Conservation (phyloP, 2,113 vertebrate species). For the Prietella phreatophila region DNA sequence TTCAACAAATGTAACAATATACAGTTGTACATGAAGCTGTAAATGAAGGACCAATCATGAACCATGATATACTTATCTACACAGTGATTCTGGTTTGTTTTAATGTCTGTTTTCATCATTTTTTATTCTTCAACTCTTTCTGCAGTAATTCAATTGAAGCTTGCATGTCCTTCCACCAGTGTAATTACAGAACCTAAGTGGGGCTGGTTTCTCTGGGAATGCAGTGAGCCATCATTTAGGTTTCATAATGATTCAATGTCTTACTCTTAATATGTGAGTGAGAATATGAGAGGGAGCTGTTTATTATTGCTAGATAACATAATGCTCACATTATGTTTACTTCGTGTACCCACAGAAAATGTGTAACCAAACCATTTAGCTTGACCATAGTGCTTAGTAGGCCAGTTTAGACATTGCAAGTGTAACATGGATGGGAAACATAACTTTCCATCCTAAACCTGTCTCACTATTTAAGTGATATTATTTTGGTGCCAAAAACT, state of each 20-base stretch:
- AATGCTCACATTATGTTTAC: background rate
- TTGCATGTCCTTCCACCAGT: constrained; percentile 34
- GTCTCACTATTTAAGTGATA: background rate
- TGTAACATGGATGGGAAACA: background rate
- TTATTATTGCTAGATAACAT: constrained; percentile 2
- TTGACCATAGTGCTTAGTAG: background rate
- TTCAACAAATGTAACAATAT: background rate
- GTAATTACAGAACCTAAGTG: constrained; percentile 19
- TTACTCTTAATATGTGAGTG: constrained; percentile 6
- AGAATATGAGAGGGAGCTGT: constrained; percentile 19
- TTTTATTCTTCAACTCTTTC: background rate
- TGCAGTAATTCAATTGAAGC: constrained; percentile 7
- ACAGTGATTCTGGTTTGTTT: background rate
- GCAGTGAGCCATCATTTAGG: background rate
- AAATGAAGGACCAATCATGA: background rate
- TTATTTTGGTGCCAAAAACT: background rate
- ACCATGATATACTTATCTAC: background rate
- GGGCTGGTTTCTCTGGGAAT: background rate
- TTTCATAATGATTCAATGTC: background rate
- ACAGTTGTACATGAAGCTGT: background rate
- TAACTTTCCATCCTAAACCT: background rate
- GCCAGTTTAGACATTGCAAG: background rate
- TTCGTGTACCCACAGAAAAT: background rate
- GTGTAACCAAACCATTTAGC: background rate
- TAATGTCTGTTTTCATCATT: background rate